These are phyloP conservation scores for Atopsyche davidsoni DNA, from an alignment of 1,140 invertebrate species.

Conservation along the genomic window DNA sequence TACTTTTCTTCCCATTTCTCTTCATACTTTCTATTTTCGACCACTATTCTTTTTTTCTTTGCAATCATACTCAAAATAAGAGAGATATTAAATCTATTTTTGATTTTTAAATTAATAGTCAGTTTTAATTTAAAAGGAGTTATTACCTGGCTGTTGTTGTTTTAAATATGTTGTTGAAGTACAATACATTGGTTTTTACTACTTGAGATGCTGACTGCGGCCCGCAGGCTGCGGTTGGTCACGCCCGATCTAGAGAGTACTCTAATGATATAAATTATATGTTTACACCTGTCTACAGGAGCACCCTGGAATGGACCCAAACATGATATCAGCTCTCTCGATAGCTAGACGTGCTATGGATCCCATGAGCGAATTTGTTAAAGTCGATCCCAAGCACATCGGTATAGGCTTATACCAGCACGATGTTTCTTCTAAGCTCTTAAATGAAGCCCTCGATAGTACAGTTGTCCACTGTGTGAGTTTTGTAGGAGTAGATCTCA, in stretches of 20 bases:
- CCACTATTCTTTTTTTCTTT: too few relatives aligned
- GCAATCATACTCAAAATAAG: too few relatives aligned
- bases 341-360: conserved; percentile 82
- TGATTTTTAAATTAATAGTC: too few relatives aligned
- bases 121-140: too few relatives aligned
- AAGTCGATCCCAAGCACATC: conserved; percentile 86
- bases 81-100: too few relatives aligned
- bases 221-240: too few relatives aligned
- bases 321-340: conserved; percentile 78
- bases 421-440: conserved; percentile 71
- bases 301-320: conserved; percentile 74
- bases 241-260: background rate
- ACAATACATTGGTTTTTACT: too few relatives aligned
- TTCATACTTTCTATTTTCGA: too few relatives aligned
- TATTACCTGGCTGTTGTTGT: too few relatives aligned
- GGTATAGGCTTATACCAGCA: conserved; percentile 92
- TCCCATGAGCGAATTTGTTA: conserved; percentile 84
- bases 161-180: too few relatives aligned
- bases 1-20: too few relatives aligned
- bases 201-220: too few relatives aligned
- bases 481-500: conserved; percentile 87
- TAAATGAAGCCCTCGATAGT: conserved; percentile 67
- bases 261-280: background rate
- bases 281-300: conserved; percentile 49
- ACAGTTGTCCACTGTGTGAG: conserved; percentile 79